Percentiles rank a stretch among this genome's conserved stretches.
Conservation (phyloP, 2,797 vertebrate species). For the Erpetoichthys calabaricus region DNA sequence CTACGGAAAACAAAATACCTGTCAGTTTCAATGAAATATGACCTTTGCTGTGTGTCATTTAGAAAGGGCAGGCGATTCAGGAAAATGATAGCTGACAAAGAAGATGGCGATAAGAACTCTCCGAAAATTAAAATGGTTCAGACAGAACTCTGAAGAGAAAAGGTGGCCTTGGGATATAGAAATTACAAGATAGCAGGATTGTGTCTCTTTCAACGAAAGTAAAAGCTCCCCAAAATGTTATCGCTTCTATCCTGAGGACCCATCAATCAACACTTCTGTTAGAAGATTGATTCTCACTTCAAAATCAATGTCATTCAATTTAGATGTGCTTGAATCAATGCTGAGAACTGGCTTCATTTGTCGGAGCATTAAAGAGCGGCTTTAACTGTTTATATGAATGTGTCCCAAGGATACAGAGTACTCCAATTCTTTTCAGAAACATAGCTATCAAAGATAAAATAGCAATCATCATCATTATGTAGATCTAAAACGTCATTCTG, state of each 20-base stretch:
- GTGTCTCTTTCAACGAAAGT: conserved; percentile 35
- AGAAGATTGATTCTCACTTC: conserved; percentile 43
- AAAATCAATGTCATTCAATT: conserved; percentile 50
- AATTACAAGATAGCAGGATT: conserved; percentile 31
- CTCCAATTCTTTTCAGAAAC: no score
- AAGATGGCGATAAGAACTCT: conserved; percentile 40
- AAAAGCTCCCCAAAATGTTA: conserved; percentile 58
- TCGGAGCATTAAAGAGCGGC: neutral
- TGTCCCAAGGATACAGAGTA: no score
- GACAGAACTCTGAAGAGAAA: conserved; percentile 19
- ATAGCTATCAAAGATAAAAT: no score
- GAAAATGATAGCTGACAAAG: conserved; percentile 23
- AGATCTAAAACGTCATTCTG: no score
- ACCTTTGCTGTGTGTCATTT: conserved; percentile 30
- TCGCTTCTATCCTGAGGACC: conserved; percentile 43
- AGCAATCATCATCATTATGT: no score
- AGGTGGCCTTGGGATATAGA: conserved; percentile 27
- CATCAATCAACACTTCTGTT: conserved; percentile 50
- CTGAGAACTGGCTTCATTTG: conserved; percentile 28
- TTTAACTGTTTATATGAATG: no score
- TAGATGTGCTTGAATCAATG: conserved; percentile 45
- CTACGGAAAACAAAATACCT: conserved; percentile 6
- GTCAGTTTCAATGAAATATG: conserved; percentile 26
- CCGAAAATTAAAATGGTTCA: conserved; percentile 36
- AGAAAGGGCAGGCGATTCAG: conserved; percentile 35